Base-by-base conservation (phyloP, 1,140 invertebrate species). In the Euwallacea fornicatus region DNA sequence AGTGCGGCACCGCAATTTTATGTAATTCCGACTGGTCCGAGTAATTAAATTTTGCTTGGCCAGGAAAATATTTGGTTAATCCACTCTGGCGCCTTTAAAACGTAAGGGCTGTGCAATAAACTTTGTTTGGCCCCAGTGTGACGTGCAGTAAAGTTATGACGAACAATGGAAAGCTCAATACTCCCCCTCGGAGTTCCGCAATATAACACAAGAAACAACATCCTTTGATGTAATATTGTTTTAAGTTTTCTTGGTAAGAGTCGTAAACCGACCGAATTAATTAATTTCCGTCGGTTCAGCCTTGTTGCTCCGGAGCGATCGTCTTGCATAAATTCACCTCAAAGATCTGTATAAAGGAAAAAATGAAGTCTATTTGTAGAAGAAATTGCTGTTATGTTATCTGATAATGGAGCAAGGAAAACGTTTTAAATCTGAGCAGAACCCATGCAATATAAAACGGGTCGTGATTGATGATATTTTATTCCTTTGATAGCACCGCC, bases 371-470 rank as follows among this genome's bases (percentile, higher is more conserved):
- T 61, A 61, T 61, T 61, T 61, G 59, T 43, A 42, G 41, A 61
- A 61, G 59, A 61, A 63, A 63, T 63, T 47, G 61, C 43, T 21
- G n/a, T 50, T 63, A 47, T 63, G 61, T 63, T 63, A 63, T 63
- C 43, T 47, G 43, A 63, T 47, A 63, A 63, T 21, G 15, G 61
- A 50, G 33, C 61, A 63, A 63, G 43, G 21, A 47, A 63, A 63
- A 46, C 43, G 61, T 33, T 63, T 63, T 63, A 63, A 63, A 63
- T 46, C 43, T 33, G 11, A 42, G 59, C 59, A 61, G 43, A 61
- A 61, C 11, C 42, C 59, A 61, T 61, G 43, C 33, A n/a, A 10
- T 43, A 61, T 43, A 61, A 61, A 61, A n/a, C 59, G 4, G 42
- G 7, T 7, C 11, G 61, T 63, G 61, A 63, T 63, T 63, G 61